Evolutionary conservation across 2,888 invertebrate genomes (phyloP).

Genomic region (Habrosyne pyritoides): DNA sequence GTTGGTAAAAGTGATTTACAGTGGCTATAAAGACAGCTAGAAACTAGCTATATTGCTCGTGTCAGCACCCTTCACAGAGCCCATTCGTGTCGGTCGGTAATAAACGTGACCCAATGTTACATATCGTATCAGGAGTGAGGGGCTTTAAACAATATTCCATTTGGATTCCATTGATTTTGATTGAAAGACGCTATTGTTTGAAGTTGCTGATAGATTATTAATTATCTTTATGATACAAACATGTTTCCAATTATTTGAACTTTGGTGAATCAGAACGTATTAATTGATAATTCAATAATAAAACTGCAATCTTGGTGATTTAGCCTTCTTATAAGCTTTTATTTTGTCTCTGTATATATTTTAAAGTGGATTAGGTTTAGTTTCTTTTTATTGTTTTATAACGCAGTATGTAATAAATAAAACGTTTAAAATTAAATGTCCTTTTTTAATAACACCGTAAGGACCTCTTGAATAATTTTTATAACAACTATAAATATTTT

Average conservation of each 20-base stretch:
- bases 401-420: no score
- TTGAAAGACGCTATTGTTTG: background rate
- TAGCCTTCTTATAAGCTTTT: no score
- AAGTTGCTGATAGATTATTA: background rate
- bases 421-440: no score
- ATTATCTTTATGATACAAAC: background rate
- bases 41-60: constrained; percentile 66
- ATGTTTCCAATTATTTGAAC: background rate
- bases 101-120: constrained; percentile 19
- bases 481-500: no score
- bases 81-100: constrained; percentile 55
- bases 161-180: constrained; percentile 4
- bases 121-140: constrained; percentile 4
- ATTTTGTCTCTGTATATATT: no score
- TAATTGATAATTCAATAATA: no score
- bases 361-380: no score
- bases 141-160: constrained; percentile 6
- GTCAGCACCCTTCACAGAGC: constrained; percentile 66
- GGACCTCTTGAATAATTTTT: no score
- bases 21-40: constrained; percentile 70
- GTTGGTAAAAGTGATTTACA: constrained; percentile 77
- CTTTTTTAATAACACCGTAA: no score
- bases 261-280: no score
- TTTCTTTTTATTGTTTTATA: no score
- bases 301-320: no score